Evolutionary conservation across 2,797 vertebrate species (phyloP).

Genomic region (Pseudopleuronectes americanus): DNA sequence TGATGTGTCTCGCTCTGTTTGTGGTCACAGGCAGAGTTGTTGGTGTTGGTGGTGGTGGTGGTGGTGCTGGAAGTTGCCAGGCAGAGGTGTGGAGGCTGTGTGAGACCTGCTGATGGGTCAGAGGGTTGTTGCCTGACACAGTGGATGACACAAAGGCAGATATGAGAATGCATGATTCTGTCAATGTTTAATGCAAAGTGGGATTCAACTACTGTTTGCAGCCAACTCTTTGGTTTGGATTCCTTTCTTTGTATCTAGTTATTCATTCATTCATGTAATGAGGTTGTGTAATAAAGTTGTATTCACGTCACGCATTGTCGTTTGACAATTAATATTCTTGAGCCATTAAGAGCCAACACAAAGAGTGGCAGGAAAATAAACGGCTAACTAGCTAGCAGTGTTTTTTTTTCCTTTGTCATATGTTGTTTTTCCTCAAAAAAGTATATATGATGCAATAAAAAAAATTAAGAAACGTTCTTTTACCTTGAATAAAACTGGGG

Average conservation of each 20-base stretch:
- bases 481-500: no score
- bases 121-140: slow-evolving; percentile 44
- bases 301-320: no score
- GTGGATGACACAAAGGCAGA: slow-evolving; percentile 36
- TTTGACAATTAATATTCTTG: no score
- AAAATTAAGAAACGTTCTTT: no score
- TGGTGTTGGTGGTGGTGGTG: slow-evolving; percentile 41
- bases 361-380: no score
- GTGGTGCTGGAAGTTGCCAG: slow-evolving; percentile 40
- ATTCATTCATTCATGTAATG: no score
- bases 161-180: slow-evolving; percentile 2
- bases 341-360: no score
- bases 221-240: not conserved
- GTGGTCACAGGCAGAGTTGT: slow-evolving; percentile 66
- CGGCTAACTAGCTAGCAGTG: no score
- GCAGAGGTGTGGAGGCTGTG: slow-evolving; percentile 63
- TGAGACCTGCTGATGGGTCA: slow-evolving; percentile 58
- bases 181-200: not conserved
- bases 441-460: no score
- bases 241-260: not conserved
- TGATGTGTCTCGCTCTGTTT: slow-evolving; percentile 55
- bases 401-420: no score
- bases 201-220: not conserved
- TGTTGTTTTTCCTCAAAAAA: no score
- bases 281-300: no score